These are phyloP conservation scores for Atta texana DNA, from an alignment of 1,140 invertebrate species.

Conservation along the genomic window DNA sequence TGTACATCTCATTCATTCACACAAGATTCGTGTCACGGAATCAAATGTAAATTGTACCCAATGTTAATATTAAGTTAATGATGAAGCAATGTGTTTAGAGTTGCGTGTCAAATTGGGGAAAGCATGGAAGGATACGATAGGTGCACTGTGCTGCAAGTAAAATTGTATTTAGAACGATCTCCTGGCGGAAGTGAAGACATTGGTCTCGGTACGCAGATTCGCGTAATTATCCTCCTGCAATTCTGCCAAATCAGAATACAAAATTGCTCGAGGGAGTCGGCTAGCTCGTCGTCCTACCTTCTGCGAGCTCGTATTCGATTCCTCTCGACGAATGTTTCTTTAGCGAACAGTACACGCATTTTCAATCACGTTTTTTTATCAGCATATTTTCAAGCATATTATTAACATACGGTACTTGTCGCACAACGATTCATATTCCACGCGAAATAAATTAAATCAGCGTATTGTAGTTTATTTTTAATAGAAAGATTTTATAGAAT, in stretches of 20 bases:
- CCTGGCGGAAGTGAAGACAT: slow-evolving; percentile 33
- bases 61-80: slow-evolving; percentile 18
- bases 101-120: slow-evolving; percentile 57
- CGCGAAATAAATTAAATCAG: background rate
- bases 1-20: background rate
- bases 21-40: background rate
- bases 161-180: slow-evolving; percentile 32
- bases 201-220: slow-evolving; percentile 39
- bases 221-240: slow-evolving; percentile 50
- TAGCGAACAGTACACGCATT: slow-evolving; percentile 63
- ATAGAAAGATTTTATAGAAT: background rate
- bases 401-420: slow-evolving; percentile 61
- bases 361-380: slow-evolving; percentile 52
- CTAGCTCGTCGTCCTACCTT: slow-evolving; percentile 69
- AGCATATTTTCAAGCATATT: slow-evolving; percentile 41
- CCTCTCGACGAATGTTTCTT: slow-evolving; percentile 25
- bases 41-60: background rate
- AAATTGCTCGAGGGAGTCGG: slow-evolving; percentile 78
- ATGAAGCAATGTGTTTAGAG: slow-evolving; percentile 32
- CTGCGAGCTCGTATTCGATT: slow-evolving; percentile 48
- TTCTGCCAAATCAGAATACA: slow-evolving; percentile 80
- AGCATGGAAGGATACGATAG: slow-evolving; percentile 29
- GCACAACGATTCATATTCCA: slow-evolving; percentile 31
- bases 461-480: background rate
- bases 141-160: background rate